These are phyloP conservation scores for Lasioglossum calceatum DNA, from an alignment of 2,888 invertebrate species.

Conservation along the genomic window DNA sequence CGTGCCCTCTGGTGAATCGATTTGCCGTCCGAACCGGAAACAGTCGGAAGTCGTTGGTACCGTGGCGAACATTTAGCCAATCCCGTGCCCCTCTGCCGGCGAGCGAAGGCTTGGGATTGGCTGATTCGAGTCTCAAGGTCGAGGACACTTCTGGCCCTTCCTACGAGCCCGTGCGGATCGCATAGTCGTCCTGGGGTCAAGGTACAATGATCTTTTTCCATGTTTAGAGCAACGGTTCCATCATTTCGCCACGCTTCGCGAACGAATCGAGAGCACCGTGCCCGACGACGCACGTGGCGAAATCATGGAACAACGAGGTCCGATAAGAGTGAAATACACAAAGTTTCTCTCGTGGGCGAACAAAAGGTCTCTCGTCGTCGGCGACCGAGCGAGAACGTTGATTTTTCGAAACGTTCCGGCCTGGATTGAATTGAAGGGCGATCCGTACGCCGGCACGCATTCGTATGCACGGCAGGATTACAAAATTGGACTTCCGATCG, in stretches of 20 bases:
- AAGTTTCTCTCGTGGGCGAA: not conserved
- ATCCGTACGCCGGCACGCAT: constrained; percentile 48
- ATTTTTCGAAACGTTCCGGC: constrained; percentile 37
- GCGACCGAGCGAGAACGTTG: constrained; percentile 7
- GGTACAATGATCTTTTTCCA: constrained; percentile 76
- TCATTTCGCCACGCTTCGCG: constrained; percentile 51
- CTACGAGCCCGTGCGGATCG: constrained; percentile 78
- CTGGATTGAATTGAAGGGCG: constrained; percentile 46
- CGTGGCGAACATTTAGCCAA: constrained; percentile 69
- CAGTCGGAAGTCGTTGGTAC: constrained; percentile 62
- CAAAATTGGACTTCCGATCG: constrained; percentile 61
- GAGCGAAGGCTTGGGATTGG: constrained; percentile 72
- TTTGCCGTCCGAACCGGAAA: constrained; percentile 68
- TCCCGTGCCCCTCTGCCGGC: constrained; percentile 61
- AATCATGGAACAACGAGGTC: constrained; percentile 34
- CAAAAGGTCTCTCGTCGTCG: not conserved
- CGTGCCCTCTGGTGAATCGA: constrained; percentile 54
- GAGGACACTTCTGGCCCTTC: constrained; percentile 80
- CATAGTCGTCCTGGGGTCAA: constrained; percentile 77
- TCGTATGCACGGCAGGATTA: constrained; percentile 57
- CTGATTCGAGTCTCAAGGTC: constrained; percentile 72
- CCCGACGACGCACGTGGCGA: constrained; percentile 8
- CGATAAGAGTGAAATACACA: not conserved
- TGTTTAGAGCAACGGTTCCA: constrained; percentile 59
- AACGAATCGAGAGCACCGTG: constrained; percentile 25